Evolutionary conservation across 92 coral and sea anemone genomes (phyloP), one percentile per base, ranked within the genome.

Genomic region (Pocillopora meandrina): DNA sequence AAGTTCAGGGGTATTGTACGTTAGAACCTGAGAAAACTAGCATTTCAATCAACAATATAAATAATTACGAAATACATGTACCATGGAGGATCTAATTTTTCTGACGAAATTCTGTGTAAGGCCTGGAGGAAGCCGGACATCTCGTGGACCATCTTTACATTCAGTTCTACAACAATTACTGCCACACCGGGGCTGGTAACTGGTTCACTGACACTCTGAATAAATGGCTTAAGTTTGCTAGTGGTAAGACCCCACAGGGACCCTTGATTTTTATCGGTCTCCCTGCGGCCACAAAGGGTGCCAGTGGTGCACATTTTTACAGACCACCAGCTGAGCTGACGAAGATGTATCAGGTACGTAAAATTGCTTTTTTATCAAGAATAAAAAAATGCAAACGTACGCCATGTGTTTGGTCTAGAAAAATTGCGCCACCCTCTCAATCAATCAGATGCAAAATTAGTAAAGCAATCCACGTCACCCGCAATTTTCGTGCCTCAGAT

Each of bases 111-210:
- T 59, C 5, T 15, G 52, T 75, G 58, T 31, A 31, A 93, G 98
- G 95, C 16, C 72, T 93, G 78, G 92, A 80, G 61, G 91, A 86
- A 3, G 93, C 97, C 10, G 97, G 97, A 0, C 88, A 92, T 21
- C 69, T 58, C 16, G 91, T 93, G 78, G 97, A 93, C 61, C 97
- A 93, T 67, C 88, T 93, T 21, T 93, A 93, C 83, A 87, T 93
- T 63, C 91, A 89, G 79, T 93, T 93, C 84, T 93, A 93, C 85
- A 89, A 93, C 87, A 93, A 93, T 87, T 92, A 92, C 88, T 93
- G 97, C 75, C 93, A 91, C 87, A 91, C 95, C 14, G 97, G 97
- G 1, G 95, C 95, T 64, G 93, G 91, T 26, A 16, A 91, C 9
- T 77, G 82, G 95, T 93, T 93, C 61, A 49, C 56, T 4, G 75